phyloP scores from a whole-genome alignment of 2,113 vertebrate species.

The Psettodes erumei region DNA sequence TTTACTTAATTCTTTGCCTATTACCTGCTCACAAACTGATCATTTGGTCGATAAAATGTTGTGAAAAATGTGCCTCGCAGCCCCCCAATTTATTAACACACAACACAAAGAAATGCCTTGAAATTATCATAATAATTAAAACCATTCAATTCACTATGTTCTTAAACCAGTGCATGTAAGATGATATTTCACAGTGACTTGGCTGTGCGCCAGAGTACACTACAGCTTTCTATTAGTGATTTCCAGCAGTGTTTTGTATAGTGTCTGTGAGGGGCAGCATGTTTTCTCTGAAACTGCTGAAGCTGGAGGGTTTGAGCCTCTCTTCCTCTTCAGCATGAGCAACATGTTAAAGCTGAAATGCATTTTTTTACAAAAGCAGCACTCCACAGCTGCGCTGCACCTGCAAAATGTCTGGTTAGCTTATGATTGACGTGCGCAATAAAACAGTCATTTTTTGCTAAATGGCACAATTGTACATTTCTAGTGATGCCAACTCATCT shows the following conservation, averaged over 20 bases:
- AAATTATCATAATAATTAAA: too few species aligned
- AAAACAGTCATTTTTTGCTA: constrained; percentile 3
- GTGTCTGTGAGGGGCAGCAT: neutral
- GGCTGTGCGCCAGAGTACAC: neutral
- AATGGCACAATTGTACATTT: constrained; percentile 1
- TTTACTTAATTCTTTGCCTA: too few species aligned
- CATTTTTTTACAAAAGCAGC: constrained; percentile 20
- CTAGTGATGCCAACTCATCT: too few species aligned
- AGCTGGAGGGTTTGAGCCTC: constrained; percentile 1
- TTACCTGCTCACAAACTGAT: too few species aligned
- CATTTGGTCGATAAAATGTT: too few species aligned
- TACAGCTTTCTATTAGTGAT: neutral
- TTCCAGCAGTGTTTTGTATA: neutral
- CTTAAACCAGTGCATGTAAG: neutral
- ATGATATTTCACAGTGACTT: neutral
- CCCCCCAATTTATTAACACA: too few species aligned
- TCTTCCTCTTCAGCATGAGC: constrained; percentile 2
- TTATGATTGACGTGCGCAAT: constrained; percentile 10
- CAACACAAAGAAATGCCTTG: too few species aligned
- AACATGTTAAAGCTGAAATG: constrained; percentile 25
- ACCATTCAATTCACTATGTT: neutral
- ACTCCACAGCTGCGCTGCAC: neutral
- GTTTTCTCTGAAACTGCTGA: neutral
- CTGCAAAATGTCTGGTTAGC: neutral
- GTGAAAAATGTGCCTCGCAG: too few species aligned